Evolutionary conservation across 35 echinoderm and acorn worm genomes (phyloP).

Genomic region (Anneissia japonica): DNA sequence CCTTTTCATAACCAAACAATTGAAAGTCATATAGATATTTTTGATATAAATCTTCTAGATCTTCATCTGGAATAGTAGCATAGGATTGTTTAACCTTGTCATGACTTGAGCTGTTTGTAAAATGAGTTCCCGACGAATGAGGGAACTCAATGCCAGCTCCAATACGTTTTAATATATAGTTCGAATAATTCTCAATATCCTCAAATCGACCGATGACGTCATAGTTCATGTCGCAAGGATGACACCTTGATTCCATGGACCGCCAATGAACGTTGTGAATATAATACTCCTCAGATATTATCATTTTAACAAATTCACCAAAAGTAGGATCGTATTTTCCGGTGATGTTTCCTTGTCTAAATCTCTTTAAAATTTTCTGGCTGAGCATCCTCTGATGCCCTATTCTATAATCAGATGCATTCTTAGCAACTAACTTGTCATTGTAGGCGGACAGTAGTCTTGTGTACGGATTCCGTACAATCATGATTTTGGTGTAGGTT

Average conservation of each 20-base stretch:
- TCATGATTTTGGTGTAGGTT: slow-evolving; percentile 49
- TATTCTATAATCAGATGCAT: not conserved
- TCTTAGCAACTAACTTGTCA: slow-evolving; percentile 34
- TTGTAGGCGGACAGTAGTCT: slow-evolving; percentile 57
- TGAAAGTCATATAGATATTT: slow-evolving; percentile 26
- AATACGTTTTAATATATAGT: slow-evolving; percentile 17
- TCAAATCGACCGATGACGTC: slow-evolving; percentile 69
- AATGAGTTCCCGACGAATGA: not conserved
- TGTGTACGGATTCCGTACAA: slow-evolving; percentile 55
- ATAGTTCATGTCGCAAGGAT: slow-evolving; percentile 52
- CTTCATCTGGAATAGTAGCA: not conserved
- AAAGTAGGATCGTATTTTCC: slow-evolving; percentile 28
- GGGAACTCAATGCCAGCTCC: not conserved
- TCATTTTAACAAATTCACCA: slow-evolving; percentile 33
- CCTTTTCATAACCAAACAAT: slow-evolving; percentile 28
- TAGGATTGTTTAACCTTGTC: slow-evolving; percentile 3
- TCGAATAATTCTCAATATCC: slow-evolving; percentile 39
- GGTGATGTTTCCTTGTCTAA: not conserved
- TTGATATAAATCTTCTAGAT: slow-evolving; percentile 6
- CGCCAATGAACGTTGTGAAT: slow-evolving; percentile 50
- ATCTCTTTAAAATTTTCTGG: not conserved
- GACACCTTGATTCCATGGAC: slow-evolving; percentile 39
- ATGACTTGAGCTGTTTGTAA: slow-evolving; percentile 10
- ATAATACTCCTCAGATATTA: not conserved
- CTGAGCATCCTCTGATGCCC: not conserved